A percentile compares a stretch with the other conserved stretches of the same genome.
Conservation (phyloP, 1,140 invertebrate genomes). For the Lepidurus arcticus region DNA sequence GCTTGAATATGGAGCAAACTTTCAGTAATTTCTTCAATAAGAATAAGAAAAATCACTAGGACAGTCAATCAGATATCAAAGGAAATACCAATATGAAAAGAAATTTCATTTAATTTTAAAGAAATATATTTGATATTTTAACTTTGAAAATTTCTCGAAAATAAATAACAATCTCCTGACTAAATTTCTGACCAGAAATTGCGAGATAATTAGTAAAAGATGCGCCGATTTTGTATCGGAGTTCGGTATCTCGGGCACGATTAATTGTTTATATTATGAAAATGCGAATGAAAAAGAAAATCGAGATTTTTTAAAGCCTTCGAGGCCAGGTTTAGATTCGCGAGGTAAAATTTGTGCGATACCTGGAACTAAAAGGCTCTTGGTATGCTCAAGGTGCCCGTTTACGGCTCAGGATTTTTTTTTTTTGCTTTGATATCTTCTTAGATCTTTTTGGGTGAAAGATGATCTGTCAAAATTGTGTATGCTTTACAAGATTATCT, state of each 20-base stretch:
- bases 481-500: constrained; percentile 22
- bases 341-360: neutral
- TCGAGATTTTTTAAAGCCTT: neutral
- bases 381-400: neutral
- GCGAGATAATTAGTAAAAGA: neutral
- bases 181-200: neutral
- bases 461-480: constrained; percentile 3
- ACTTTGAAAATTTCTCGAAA: too few relatives aligned
- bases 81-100: too few relatives aligned
- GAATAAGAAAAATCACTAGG: too few relatives aligned
- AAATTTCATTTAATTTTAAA: too few relatives aligned
- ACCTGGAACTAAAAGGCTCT: neutral
- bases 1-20: too few relatives aligned
- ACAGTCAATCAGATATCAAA: too few relatives aligned
- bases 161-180: too few relatives aligned
- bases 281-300: neutral
- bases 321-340: neutral
- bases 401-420: neutral
- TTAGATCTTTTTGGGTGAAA: neutral
- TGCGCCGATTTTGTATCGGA: too few relatives aligned
- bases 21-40: too few relatives aligned
- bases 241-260: too few relatives aligned
- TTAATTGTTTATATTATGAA: neutral
- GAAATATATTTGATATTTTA: too few relatives aligned
- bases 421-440: neutral